Evolutionary conservation across 2,888 invertebrate species (phyloP).

Genomic region (Lasioglossum marginatum): DNA sequence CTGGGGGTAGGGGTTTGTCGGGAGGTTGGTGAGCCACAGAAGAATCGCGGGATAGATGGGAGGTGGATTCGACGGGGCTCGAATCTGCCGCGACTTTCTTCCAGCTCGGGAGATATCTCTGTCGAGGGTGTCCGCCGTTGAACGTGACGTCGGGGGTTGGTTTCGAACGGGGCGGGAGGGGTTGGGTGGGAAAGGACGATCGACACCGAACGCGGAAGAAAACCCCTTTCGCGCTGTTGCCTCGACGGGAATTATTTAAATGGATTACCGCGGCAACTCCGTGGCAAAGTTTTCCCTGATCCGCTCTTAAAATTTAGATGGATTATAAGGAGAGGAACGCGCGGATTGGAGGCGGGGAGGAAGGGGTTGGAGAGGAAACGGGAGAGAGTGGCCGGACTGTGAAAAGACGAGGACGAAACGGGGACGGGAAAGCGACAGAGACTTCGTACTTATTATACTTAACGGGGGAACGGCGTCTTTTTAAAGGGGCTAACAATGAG

Average conservation of each 20-base stretch:
- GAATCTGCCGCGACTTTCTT: conserved; percentile 10
- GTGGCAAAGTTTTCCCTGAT: conserved; percentile 79
- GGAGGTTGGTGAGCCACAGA: conserved; percentile 5
- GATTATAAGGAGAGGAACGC: conserved; percentile 79
- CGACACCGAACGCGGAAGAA: conserved; percentile 69
- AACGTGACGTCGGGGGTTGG: conserved; percentile 7
- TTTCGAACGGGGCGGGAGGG: neutral
- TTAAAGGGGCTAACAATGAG: conserved; percentile 83
- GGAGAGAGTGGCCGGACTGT: conserved; percentile 34
- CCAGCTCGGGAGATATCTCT: neutral
- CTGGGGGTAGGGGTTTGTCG: neutral
- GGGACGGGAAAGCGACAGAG: conserved; percentile 67
- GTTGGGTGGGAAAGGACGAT: conserved; percentile 52
- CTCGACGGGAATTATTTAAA: conserved; percentile 82
- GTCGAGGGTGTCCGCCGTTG: conserved; percentile 2
- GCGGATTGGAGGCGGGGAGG: neutral
- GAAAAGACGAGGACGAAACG: conserved; percentile 66
- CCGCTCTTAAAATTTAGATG: conserved; percentile 83
- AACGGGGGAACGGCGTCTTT: conserved; percentile 80
- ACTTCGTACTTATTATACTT: conserved; percentile 81
- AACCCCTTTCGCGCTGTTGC: conserved; percentile 74
- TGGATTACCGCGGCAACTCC: conserved; percentile 80
- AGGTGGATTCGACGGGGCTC: conserved; percentile 23
- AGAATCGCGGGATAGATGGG: conserved; percentile 9
- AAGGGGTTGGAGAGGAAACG: conserved; percentile 23